phyloP scores from a whole-genome alignment of 1,140 invertebrate genomes.

The Trichonephila clavata region DNA sequence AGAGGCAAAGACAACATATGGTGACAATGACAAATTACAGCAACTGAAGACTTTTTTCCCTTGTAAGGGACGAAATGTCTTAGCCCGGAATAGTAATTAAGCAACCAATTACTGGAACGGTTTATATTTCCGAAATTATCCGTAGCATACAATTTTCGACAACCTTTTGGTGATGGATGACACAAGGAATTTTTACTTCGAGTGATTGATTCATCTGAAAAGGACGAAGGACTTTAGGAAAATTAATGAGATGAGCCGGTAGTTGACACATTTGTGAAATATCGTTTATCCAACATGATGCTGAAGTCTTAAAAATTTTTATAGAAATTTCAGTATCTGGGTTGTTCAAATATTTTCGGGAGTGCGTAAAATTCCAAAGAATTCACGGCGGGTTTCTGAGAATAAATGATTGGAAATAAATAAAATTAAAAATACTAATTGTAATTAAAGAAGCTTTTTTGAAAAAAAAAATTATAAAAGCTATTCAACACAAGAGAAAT shows the following conservation, averaged over 20 bases:
- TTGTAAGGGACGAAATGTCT: not conserved
- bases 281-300: not conserved
- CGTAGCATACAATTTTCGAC: slow-evolving; percentile 38
- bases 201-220: slow-evolving; percentile 62
- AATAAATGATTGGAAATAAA: not conserved
- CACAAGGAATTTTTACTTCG: slow-evolving; percentile 43
- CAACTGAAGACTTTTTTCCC: not conserved
- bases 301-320: not conserved
- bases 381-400: not conserved
- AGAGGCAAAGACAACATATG: slow-evolving; percentile 42
- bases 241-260: slow-evolving; percentile 53
- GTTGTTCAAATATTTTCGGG: not conserved
- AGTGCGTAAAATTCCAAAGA: not conserved
- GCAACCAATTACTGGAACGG: slow-evolving; percentile 56
- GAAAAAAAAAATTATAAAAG: too few relatives aligned
- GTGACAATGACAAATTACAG: slow-evolving; percentile 66
- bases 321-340: not conserved
- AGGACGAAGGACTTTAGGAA: slow-evolving; percentile 34
- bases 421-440: too few relatives aligned
- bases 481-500: not conserved
- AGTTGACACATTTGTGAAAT: slow-evolving; percentile 32
- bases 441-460: not conserved
- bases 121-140: slow-evolving; percentile 64
- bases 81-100: slow-evolving; percentile 62
- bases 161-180: slow-evolving; percentile 63